Conservation (phyloP, 2,797 vertebrate species). For the Hyperoplus lanceolatus region DNA sequence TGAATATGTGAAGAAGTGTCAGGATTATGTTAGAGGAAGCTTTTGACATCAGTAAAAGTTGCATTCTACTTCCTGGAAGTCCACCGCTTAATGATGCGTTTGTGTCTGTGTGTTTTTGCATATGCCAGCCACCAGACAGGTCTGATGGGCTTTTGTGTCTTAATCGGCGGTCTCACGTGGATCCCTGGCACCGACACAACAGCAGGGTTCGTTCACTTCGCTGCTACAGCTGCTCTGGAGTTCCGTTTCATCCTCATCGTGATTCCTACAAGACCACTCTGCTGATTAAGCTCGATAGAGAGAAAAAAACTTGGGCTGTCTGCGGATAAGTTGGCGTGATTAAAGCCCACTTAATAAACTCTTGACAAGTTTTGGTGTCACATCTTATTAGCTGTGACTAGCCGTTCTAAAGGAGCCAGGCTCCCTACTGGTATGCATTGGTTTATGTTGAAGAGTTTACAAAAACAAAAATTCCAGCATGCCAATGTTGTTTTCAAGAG, state of each 20-base stretch:
- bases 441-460: conserved; percentile 51
- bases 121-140: conserved; percentile 38
- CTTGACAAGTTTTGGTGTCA: conserved; percentile 55
- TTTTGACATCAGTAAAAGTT: conserved; percentile 65
- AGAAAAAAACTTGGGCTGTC: conserved; percentile 10
- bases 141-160: conserved; percentile 35
- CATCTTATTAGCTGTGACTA: conserved; percentile 42
- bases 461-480: conserved; percentile 41
- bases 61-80: conserved; percentile 55
- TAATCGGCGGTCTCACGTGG: conserved; percentile 27
- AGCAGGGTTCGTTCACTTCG: conserved; percentile 49
- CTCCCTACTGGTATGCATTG: conserved; percentile 5
- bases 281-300: conserved; percentile 40
- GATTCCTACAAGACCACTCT: conserved; percentile 11
- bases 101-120: conserved; percentile 48
- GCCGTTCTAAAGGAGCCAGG: conserved; percentile 21
- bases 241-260: conserved; percentile 5
- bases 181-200: conserved; percentile 8
- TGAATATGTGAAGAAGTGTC: conserved; percentile 68
- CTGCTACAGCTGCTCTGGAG: not conserved
- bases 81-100: conserved; percentile 49
- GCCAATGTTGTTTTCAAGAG: conserved; percentile 51
- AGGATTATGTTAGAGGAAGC: conserved; percentile 53
- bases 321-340: conserved; percentile 54
- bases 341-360: conserved; percentile 63